These are phyloP conservation scores for Strigamia crassipes DNA, from an alignment of 2,888 invertebrate species.

Conservation along the genomic window DNA sequence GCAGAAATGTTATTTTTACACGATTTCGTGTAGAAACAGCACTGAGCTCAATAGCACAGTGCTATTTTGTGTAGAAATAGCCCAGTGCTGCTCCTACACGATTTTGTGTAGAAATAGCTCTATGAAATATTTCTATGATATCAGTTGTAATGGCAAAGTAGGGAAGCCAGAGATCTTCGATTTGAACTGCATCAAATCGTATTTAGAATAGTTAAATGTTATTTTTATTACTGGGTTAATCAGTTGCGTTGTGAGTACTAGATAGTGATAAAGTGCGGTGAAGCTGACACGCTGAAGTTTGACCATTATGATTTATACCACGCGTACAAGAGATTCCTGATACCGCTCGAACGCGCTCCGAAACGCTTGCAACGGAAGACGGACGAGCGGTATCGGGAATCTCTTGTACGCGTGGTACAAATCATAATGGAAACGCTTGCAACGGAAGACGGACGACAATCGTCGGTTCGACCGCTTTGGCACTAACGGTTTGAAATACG, in stretches of 20 bases:
- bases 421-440: constrained; percentile 96
- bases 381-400: constrained; percentile 91
- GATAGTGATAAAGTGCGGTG: constrained; percentile 95
- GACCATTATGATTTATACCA: constrained; percentile 97
- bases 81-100: too few relatives aligned
- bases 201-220: constrained; percentile 23
- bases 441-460: constrained; percentile 89
- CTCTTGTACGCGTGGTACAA: constrained; percentile 92
- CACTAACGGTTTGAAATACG: constrained; percentile 93
- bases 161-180: too few relatives aligned
- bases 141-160: too few relatives aligned
- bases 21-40: too few relatives aligned
- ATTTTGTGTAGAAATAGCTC: too few relatives aligned
- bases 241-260: constrained; percentile 92
- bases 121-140: too few relatives aligned
- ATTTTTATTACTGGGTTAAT: constrained; percentile 72
- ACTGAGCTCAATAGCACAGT: too few relatives aligned
- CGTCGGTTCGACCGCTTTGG: constrained; percentile 87
- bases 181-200: too few relatives aligned
- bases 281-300: constrained; percentile 96
- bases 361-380: constrained; percentile 85
- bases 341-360: constrained; percentile 86
- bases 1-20: too few relatives aligned
- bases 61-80: too few relatives aligned
- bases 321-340: constrained; percentile 93